These are phyloP conservation scores for Trichacis sp. DNA, from an alignment of 2,888 invertebrate genomes.

Conservation along the genomic window DNA sequence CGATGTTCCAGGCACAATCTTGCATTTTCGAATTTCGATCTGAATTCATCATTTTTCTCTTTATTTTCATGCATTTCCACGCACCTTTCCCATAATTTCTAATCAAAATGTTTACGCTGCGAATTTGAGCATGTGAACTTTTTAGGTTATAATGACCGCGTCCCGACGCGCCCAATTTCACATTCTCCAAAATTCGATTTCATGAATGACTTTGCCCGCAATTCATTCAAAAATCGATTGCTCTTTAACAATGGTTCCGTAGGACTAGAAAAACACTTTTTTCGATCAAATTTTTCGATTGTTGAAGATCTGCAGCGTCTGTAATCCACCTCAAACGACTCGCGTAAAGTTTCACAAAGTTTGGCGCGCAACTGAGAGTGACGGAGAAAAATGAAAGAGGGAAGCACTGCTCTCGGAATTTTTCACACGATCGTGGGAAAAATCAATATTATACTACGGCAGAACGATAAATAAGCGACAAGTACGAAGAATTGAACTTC, in stretches of 20 bases:
- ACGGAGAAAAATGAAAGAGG: not conserved
- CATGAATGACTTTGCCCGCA: not conserved
- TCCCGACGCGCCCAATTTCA: not conserved
- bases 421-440: not conserved
- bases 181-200: not conserved
- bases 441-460: too few species aligned
- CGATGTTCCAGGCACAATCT: not conserved
- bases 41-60: too few species aligned
- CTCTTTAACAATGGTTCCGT: not conserved
- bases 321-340: not conserved
- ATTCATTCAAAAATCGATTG: not conserved
- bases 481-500: too few species aligned
- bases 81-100: too few species aligned
- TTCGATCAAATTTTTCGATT: not conserved
- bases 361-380: slow-evolving; percentile 17
- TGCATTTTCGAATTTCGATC: too few species aligned
- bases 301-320: not conserved
- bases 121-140: too few species aligned
- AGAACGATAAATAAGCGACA: too few species aligned
- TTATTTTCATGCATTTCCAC: too few species aligned
- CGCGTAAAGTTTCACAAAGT: slow-evolving; percentile 5
- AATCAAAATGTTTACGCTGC: too few species aligned
- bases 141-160: not conserved
- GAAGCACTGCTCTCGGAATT: not conserved
- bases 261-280: not conserved